Conservation (phyloP, 2,113 vertebrate genomes). For the Lucifuga dentata region DNA sequence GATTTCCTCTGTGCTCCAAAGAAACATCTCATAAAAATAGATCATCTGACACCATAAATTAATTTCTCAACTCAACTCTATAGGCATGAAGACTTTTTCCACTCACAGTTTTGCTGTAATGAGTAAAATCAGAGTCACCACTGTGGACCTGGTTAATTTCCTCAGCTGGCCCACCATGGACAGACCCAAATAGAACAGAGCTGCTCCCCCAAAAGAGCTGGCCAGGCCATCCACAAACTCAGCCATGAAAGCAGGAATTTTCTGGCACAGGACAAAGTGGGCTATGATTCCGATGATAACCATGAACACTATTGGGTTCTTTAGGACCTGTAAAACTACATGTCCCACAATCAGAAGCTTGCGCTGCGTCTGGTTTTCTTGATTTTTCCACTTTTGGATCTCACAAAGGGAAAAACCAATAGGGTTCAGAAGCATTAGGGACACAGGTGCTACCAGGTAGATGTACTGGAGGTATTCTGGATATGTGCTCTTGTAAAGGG, state of each 20-base stretch:
- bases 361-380: conserved; percentile 84
- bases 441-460: conserved; percentile 96
- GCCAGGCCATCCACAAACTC: conserved; percentile 94
- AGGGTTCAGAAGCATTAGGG: conserved; percentile 96
- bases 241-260: conserved; percentile 90
- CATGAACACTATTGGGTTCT: conserved; percentile 98
- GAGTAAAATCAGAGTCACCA: conserved; percentile 93
- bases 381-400: conserved; percentile 93
- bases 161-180: conserved; percentile 96
- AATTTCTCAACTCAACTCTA: no score
- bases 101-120: conserved; percentile 99
- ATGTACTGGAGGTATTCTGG: conserved; percentile 98
- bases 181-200: conserved; percentile 96
- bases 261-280: conserved; percentile 92
- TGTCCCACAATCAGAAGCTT: conserved; percentile 89
- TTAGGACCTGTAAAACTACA: conserved; percentile 90
- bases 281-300: conserved; percentile 92
- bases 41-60: conserved; percentile 5
- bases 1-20: neutral
- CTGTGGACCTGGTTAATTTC: conserved; percentile 90
- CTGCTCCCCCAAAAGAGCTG: conserved; percentile 95
- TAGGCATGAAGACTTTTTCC: no score
- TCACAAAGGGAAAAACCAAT: conserved; percentile 96
- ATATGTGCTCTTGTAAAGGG: conserved; percentile 92
- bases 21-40: neutral